phyloP scores from a whole-genome alignment of 1,140 invertebrate genomes.

The Bombus balteatus region DNA sequence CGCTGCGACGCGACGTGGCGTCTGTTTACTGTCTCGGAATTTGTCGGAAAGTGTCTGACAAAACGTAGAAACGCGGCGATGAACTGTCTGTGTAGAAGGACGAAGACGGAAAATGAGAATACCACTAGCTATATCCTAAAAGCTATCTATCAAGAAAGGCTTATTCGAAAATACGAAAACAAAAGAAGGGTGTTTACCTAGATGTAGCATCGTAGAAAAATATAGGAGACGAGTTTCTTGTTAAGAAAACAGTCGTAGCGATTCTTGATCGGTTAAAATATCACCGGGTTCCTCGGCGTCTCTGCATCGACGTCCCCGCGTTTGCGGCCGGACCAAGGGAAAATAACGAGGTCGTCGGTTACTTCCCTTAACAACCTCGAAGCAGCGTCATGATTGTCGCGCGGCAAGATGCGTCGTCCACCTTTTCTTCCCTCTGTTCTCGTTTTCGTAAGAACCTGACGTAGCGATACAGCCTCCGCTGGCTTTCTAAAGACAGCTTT shows the following conservation, averaged over 20 bases:
- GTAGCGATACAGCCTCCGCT: constrained; percentile 13
- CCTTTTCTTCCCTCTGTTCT: constrained; percentile 48
- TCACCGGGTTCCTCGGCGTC: neutral
- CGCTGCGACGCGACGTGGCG: neutral
- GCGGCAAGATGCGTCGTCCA: constrained; percentile 26
- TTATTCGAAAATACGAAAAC: neutral
- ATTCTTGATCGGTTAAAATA: constrained; percentile 20
- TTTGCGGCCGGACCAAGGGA: neutral
- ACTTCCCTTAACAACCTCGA: constrained; percentile 42
- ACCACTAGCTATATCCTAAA: neutral
- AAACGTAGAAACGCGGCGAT: neutral
- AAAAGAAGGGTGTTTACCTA: neutral
- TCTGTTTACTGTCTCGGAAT: too few species aligned
- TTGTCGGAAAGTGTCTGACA: neutral
- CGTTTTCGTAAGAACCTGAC: constrained; percentile 38
- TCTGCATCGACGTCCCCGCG: neutral
- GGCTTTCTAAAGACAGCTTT: constrained; percentile 38
- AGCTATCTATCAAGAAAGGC: neutral
- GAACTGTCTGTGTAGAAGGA: too few species aligned
- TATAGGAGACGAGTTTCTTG: neutral
- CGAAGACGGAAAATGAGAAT: neutral
- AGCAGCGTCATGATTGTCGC: constrained; percentile 29
- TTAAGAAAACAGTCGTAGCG: neutral
- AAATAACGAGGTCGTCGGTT: constrained; percentile 53
- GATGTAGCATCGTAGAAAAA: neutral